Percentiles rank a stretch among this genome's conserved stretches.
phyloP scores from a whole-genome alignment of 2,113 vertebrate genomes.

The Indicator maculatus region DNA sequence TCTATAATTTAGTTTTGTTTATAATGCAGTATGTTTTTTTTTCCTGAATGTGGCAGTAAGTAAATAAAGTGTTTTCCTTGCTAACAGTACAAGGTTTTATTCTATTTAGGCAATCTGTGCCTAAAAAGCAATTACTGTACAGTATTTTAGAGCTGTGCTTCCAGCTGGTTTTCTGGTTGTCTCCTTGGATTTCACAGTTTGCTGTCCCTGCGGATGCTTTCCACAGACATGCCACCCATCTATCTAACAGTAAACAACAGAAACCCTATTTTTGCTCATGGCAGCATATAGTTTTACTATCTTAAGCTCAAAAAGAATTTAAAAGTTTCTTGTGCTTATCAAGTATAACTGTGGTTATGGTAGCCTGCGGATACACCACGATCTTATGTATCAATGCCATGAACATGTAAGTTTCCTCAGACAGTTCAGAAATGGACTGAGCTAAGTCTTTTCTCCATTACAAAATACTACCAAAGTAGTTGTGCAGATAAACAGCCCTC shows the following conservation, averaged over 20 bases:
- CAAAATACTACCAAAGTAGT: background rate
- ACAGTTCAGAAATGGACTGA: background rate
- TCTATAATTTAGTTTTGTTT: background rate
- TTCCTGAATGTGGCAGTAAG: background rate
- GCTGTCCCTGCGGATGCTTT: slow-evolving; percentile 5
- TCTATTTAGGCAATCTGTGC: background rate
- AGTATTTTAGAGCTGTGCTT: slow-evolving; percentile 18
- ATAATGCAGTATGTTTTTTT: background rate
- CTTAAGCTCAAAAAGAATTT: background rate
- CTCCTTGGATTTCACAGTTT: slow-evolving; percentile 22
- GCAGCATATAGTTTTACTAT: background rate
- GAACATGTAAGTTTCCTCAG: background rate
- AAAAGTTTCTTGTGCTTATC: background rate
- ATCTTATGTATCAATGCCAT: background rate
- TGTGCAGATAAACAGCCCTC: background rate
- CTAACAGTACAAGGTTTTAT: slow-evolving; percentile 25
- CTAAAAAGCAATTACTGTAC: slow-evolving; percentile 22
- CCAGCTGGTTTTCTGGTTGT: slow-evolving; percentile 40
- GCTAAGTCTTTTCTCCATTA: background rate
- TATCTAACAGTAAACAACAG: background rate
- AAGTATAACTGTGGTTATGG: background rate
- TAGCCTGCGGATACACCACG: background rate
- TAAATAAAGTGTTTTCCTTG: slow-evolving; percentile 8
- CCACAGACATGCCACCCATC: background rate
- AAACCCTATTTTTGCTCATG: background rate